phyloP scores from a whole-genome alignment of 2,888 invertebrate species.

The Papilio protenor region DNA sequence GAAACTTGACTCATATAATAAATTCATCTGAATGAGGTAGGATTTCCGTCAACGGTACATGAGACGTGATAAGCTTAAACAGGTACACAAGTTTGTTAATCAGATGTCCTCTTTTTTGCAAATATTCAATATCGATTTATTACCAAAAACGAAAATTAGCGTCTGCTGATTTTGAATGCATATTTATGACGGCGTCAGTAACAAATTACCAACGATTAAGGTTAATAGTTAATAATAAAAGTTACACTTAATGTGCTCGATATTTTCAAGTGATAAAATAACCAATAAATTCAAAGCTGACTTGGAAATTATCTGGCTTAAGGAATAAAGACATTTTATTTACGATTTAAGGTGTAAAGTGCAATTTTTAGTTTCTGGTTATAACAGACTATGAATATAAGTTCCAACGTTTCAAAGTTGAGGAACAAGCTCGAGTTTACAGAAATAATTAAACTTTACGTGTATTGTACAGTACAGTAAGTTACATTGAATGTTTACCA shows the following conservation, averaged over 20 bases:
- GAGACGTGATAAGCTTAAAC: conserved; percentile 10
- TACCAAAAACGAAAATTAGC: conserved; percentile 9
- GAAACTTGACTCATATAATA: conserved; percentile 26
- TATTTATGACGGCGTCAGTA: conserved; percentile 4
- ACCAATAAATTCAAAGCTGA: conserved; percentile 3
- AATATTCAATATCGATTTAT: neutral
- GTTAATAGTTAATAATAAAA: conserved; percentile 15
- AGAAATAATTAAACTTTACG: conserved; percentile 23
- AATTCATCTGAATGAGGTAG: conserved; percentile 27
- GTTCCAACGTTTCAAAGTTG: neutral
- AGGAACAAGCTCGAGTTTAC: conserved; percentile 6
- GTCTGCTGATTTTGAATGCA: neutral
- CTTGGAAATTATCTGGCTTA: neutral
- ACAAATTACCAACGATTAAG: conserved; percentile 13
- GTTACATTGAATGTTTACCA: conserved; percentile 50
- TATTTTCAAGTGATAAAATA: conserved; percentile 14
- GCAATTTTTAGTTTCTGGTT: neutral
- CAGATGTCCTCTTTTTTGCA: conserved; percentile 16
- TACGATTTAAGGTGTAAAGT: neutral
- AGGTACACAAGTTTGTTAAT: conserved; percentile 14
- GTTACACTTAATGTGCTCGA: conserved; percentile 21
- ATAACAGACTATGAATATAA: neutral
- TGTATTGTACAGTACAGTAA: conserved; percentile 47
- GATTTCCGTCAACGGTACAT: conserved; percentile 23
- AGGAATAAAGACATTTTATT: neutral